Conservation (phyloP, 2,113 vertebrate species). For the Percina caprodes region DNA sequence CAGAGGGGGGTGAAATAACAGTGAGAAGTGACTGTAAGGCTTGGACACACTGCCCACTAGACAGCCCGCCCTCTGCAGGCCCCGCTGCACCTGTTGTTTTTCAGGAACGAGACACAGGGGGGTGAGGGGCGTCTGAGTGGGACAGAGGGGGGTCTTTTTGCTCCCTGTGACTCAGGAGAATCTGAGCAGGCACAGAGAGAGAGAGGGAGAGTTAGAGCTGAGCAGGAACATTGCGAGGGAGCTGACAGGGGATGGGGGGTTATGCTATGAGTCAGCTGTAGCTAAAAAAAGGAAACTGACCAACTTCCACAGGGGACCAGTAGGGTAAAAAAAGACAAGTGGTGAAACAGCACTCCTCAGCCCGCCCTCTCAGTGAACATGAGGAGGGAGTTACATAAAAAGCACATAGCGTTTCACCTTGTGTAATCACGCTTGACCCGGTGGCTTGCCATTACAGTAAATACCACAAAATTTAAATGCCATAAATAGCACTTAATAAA, state of each 20-base stretch:
- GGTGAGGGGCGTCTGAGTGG: neutral
- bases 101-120: constrained; percentile 51
- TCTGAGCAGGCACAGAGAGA: constrained; percentile 52
- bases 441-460: neutral
- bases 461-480: constrained; percentile 15
- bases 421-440: constrained; percentile 2
- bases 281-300: constrained; percentile 79
- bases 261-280: constrained; percentile 76
- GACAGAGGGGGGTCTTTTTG: constrained; percentile 33
- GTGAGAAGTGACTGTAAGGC: constrained; percentile 48
- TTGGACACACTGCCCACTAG: constrained; percentile 45
- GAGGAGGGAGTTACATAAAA: constrained; percentile 30
- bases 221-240: constrained; percentile 47
- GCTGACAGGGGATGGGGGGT: neutral
- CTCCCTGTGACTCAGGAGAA: constrained; percentile 81
- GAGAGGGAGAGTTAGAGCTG: constrained; percentile 47
- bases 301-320: constrained; percentile 59
- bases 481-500: constrained; percentile 8
- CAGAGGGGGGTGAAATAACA: constrained; percentile 63
- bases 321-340: constrained; percentile 69
- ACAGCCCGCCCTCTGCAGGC: constrained; percentile 56
- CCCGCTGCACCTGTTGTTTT: constrained; percentile 80
- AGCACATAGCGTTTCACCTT: constrained; percentile 40
- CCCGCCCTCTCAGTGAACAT: constrained; percentile 26
- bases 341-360: constrained; percentile 72